Evolutionary conservation across 2,797 vertebrate species (phyloP).

Genomic region (Karalla daura): DNA sequence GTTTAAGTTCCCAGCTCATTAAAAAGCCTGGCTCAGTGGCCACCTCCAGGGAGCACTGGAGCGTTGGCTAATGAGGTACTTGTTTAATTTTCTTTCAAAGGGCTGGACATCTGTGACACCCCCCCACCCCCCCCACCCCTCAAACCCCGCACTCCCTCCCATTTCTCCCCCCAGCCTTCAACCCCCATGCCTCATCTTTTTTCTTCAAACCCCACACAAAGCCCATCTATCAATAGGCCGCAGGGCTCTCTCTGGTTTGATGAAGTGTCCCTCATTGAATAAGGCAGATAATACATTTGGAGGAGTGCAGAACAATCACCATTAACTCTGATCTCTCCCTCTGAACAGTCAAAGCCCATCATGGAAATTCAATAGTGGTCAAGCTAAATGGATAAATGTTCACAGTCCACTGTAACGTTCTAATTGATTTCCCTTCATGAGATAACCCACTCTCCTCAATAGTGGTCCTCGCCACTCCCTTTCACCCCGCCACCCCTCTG

Average conservation of each 20-base stretch:
- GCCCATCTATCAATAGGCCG: conserved; percentile 97
- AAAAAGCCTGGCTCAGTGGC: conserved; percentile 97
- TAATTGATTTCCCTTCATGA: conserved; percentile 99
- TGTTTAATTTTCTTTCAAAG: conserved; percentile 99
- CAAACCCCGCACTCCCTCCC: conserved; percentile 57
- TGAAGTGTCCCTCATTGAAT: conserved; percentile 99
- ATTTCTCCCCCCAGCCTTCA: conserved; percentile 69
- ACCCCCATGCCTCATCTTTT: conserved; percentile 72
- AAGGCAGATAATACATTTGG: conserved; percentile 99
- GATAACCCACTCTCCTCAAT: conserved; percentile 95
- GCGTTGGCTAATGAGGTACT: conserved; percentile 99
- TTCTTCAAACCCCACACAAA: conserved; percentile 92
- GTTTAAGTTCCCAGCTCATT: conserved; percentile 99
- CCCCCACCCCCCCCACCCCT: conserved; percentile 83
- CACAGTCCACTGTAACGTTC: conserved; percentile 96
- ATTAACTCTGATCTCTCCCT: conserved; percentile 96
- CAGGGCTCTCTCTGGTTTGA: conserved; percentile 96
- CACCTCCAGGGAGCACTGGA: conserved; percentile 99
- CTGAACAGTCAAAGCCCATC: conserved; percentile 95
- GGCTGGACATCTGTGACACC: conserved; percentile 99
- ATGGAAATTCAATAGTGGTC: conserved; percentile 99
- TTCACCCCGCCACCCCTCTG: conserved; percentile 90
- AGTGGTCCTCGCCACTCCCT: conserved; percentile 87
- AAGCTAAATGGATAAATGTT: conserved; percentile 99
- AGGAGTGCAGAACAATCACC: conserved; percentile 97